These are phyloP conservation scores for Melanotus villosus DNA, from an alignment of 2,888 invertebrate species.

Conservation along the genomic window DNA sequence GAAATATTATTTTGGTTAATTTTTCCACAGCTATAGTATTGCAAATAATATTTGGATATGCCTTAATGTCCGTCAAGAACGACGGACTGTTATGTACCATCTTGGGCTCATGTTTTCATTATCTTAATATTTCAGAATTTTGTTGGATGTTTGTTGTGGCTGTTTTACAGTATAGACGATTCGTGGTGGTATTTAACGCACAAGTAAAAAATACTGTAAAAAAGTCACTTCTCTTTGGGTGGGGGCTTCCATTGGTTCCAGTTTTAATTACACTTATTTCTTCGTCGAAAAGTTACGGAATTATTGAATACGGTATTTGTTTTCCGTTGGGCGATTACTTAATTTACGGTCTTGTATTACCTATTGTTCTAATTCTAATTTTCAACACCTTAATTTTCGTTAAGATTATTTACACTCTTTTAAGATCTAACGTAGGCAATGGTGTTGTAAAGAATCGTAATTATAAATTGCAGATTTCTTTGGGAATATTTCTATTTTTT, in stretches of 20 bases:
- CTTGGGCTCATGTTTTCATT: constrained; percentile 73
- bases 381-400: constrained; percentile 72
- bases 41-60: constrained; percentile 66
- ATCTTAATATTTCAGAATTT: constrained; percentile 76
- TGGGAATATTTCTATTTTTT: constrained; percentile 72
- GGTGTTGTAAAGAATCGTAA: constrained; percentile 68
- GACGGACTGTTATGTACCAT: constrained; percentile 70
- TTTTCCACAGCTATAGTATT: constrained; percentile 69
- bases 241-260: constrained; percentile 72
- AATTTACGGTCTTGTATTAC: constrained; percentile 70
- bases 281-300: constrained; percentile 37
- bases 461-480: constrained; percentile 70
- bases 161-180: constrained; percentile 74
- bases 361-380: constrained; percentile 69
- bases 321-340: constrained; percentile 70
- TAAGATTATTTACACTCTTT: constrained; percentile 69
- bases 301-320: constrained; percentile 67
- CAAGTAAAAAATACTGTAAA: constrained; percentile 73
- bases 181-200: constrained; percentile 74
- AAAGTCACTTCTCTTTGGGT: constrained; percentile 73
- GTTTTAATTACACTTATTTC: constrained; percentile 62
- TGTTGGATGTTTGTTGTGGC: constrained; percentile 80
- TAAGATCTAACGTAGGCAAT: constrained; percentile 69
- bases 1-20: constrained; percentile 72
- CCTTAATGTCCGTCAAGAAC: constrained; percentile 61